These are phyloP conservation scores for Galago senegalensis DNA, from an alignment of 2,797 vertebrate genomes.

Conservation along the genomic window DNA sequence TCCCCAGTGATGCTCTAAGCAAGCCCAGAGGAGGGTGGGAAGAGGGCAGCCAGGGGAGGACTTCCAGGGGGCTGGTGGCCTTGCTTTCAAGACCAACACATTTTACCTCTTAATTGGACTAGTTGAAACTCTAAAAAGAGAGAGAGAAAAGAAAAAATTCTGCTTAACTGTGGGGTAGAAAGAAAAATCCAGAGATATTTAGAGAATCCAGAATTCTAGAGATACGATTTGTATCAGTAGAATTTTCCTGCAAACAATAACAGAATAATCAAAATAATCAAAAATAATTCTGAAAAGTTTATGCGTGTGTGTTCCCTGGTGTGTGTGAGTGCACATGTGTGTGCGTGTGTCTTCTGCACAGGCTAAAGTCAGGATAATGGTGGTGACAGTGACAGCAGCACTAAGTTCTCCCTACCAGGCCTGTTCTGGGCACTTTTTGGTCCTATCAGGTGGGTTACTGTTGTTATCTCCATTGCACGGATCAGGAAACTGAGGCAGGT, in stretches of 20 bases:
- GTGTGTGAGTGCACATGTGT: neutral
- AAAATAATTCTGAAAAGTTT: neutral
- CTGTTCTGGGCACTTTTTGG: neutral
- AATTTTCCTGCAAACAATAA: neutral
- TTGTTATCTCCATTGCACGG: neutral
- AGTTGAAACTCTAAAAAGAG: neutral
- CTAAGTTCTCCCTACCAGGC: no score
- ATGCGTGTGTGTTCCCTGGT: no score
- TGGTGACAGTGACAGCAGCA: rapidly evolving
- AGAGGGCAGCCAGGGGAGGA: no score
- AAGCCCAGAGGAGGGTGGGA: no score
- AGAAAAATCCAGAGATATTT: neutral
- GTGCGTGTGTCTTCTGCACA: neutral
- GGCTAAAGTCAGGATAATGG: rapidly evolving
- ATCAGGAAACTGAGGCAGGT: neutral
- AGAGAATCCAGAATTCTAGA: neutral
- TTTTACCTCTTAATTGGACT: neutral
- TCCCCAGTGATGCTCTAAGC: neutral
- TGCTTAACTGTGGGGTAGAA: neutral
- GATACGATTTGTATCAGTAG: neutral
- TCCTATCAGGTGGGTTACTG: rapidly evolving
- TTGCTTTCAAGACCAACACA: neutral
- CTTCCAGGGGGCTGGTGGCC: neutral
- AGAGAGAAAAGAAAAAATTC: neutral
- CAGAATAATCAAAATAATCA: neutral